These are phyloP conservation scores for Mesocentrotus franciscanus DNA, from an alignment of 53 echinoderm and acorn worm genomes.

Conservation along the genomic window DNA sequence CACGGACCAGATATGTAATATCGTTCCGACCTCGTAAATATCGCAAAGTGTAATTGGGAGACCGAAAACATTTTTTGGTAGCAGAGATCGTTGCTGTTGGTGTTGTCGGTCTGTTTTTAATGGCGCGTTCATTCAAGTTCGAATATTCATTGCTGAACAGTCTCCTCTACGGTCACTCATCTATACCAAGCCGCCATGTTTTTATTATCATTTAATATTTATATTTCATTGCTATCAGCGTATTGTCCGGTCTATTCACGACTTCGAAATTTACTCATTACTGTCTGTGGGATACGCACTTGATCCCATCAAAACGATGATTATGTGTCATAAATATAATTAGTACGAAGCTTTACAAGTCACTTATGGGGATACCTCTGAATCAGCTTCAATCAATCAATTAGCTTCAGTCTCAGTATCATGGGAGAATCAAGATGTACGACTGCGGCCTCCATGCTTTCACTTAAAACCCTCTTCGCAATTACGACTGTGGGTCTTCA, in stretches of 20 bases:
- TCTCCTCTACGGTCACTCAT: neutral
- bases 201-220: too few relatives aligned
- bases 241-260: too few relatives aligned
- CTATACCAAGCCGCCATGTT: neutral
- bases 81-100: neutral
- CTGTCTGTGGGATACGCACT: neutral
- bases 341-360: neutral
- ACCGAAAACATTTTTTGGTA: constrained; percentile 15
- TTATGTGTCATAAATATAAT: neutral
- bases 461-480: neutral
- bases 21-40: constrained; percentile 60
- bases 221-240: too few relatives aligned
- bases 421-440: neutral
- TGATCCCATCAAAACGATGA: neutral
- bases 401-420: neutral
- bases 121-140: neutral
- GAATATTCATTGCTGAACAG: neutral
- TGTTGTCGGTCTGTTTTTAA: neutral
- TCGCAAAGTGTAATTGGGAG: constrained; percentile 44
- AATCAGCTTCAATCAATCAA: neutral
- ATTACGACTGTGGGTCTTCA: neutral
- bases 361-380: neutral
- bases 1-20: constrained; percentile 47
- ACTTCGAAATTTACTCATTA: neutral
- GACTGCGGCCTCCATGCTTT: neutral